phyloP scores from a whole-genome alignment of 2,113 vertebrate genomes.

The Saccopteryx bilineata region DNA sequence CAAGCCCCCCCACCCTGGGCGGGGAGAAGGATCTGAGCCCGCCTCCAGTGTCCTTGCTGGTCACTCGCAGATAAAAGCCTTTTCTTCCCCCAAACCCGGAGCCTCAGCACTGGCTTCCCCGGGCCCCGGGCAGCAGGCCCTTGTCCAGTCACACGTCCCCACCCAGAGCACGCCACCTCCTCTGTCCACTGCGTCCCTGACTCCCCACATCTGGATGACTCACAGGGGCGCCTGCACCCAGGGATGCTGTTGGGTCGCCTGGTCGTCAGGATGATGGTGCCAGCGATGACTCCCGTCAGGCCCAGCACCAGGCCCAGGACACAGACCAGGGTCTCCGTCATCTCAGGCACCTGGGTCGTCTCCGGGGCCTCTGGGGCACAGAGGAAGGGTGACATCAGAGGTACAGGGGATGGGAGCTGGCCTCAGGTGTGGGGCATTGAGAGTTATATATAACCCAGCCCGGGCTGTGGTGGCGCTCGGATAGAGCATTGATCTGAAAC shows the following conservation, averaged over 20 bases:
- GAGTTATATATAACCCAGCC: too few relatives aligned
- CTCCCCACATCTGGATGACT: neutral
- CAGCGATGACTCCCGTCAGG: neutral
- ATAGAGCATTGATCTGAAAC: too few relatives aligned
- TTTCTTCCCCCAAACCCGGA: too few relatives aligned
- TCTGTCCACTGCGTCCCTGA: neutral
- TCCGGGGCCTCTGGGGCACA: constrained; percentile 24
- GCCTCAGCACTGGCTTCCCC: too few relatives aligned
- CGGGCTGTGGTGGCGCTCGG: too few relatives aligned
- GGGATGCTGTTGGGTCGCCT: neutral
- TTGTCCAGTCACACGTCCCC: neutral
- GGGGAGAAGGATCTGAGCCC: too few relatives aligned
- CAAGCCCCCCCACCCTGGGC: too few relatives aligned
- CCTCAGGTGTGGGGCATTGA: too few relatives aligned
- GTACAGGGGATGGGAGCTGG: neutral
- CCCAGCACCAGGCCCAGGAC: constrained; percentile 66
- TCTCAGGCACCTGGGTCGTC: neutral
- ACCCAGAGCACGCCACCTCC: too few relatives aligned
- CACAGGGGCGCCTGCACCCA: neutral
- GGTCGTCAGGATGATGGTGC: constrained; percentile 40
- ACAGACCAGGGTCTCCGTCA: constrained; percentile 58
- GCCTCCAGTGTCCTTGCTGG: too few relatives aligned
- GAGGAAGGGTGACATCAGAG: neutral
- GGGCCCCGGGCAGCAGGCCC: neutral
- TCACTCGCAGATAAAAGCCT: too few relatives aligned